A percentile compares a stretch with the other conserved stretches of the same genome.
These are phyloP conservation scores for Melanotaenia nigrans DNA, from an alignment of 2,797 vertebrate genomes.

Conservation along the genomic window DNA sequence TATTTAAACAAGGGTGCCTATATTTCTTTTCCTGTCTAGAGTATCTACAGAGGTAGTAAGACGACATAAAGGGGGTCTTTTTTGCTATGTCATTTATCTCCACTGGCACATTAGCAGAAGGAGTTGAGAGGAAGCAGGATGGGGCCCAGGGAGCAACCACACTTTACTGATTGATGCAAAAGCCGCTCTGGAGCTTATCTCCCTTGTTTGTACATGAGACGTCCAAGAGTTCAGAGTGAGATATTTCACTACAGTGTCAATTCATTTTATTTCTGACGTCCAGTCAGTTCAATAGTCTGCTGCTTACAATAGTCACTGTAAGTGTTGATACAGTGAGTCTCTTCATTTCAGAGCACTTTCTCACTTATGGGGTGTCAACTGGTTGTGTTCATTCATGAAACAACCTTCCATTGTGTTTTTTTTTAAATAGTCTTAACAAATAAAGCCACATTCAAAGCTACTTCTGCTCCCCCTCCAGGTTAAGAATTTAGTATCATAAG, in stretches of 20 bases:
- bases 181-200: slow-evolving; percentile 31
- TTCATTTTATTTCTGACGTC: slow-evolving; percentile 24
- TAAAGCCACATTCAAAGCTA: slow-evolving; percentile 76
- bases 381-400: slow-evolving; percentile 67
- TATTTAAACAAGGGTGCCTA: slow-evolving; percentile 42
- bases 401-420: slow-evolving; percentile 79
- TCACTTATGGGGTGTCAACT: slow-evolving; percentile 71
- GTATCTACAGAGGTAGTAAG: slow-evolving; percentile 35
- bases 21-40: slow-evolving; percentile 57
- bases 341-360: slow-evolving; percentile 44
- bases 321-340: slow-evolving; percentile 40
- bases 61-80: slow-evolving; percentile 20
- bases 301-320: slow-evolving; percentile 37
- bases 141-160: slow-evolving; percentile 37
- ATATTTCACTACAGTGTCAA: slow-evolving; percentile 14
- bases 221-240: slow-evolving; percentile 27
- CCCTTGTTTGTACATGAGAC: slow-evolving; percentile 12
- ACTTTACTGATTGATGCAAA: slow-evolving; percentile 33
- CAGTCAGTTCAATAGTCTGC: slow-evolving; percentile 9
- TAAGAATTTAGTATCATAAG: slow-evolving; percentile 84
- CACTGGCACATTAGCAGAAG: slow-evolving; percentile 53
- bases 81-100: slow-evolving; percentile 74
- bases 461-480: slow-evolving; percentile 81
- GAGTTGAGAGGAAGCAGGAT: slow-evolving; percentile 55
- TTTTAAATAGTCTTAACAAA: slow-evolving; percentile 77